A percentile compares a stretch with the other conserved stretches of the same genome.
These are phyloP conservation scores for Numenius phaeopus DNA, from an alignment of 2,797 vertebrate genomes.

Conservation along the genomic window DNA sequence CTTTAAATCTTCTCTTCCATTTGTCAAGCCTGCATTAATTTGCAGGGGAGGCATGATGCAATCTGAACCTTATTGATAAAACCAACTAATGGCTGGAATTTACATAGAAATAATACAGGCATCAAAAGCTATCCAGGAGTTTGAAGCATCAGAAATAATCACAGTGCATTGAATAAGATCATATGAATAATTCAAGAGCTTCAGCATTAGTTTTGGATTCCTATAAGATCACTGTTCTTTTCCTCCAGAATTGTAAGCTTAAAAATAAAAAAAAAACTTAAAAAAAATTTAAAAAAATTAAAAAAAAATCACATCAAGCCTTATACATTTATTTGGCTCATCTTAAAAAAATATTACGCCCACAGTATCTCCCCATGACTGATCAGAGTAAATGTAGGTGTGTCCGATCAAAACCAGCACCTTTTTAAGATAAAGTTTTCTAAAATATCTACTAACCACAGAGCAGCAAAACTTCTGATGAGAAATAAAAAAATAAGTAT, in stretches of 20 bases:
- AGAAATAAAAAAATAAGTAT: neutral
- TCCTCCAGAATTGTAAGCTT: neutral
- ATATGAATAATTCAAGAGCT: constrained; percentile 64
- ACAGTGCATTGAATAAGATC: constrained; percentile 54
- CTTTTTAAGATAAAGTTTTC: neutral
- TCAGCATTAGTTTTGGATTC: constrained; percentile 43
- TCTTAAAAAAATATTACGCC: neutral
- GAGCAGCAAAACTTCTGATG: neutral
- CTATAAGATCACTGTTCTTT: constrained; percentile 25
- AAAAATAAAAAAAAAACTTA: neutral
- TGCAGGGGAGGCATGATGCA: constrained; percentile 46
- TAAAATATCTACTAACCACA: neutral
- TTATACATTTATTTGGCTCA: neutral
- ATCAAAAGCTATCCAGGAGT: constrained; percentile 68
- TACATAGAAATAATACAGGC: constrained; percentile 69
- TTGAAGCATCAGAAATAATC: constrained; percentile 62
- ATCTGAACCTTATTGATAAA: constrained; percentile 64
- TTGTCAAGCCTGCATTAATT: constrained; percentile 32
- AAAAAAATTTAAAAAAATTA: neutral
- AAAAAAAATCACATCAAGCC: neutral
- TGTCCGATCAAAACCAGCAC: neutral
- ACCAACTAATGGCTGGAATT: constrained; percentile 64
- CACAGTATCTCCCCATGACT: neutral
- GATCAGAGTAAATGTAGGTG: neutral
- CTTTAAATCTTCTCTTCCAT: constrained; percentile 23